Evolutionary conservation across 2,797 vertebrate species (phyloP), one percentile per base, ranked within the genome.

Genomic region (Acestrorhynchus altus): DNA sequence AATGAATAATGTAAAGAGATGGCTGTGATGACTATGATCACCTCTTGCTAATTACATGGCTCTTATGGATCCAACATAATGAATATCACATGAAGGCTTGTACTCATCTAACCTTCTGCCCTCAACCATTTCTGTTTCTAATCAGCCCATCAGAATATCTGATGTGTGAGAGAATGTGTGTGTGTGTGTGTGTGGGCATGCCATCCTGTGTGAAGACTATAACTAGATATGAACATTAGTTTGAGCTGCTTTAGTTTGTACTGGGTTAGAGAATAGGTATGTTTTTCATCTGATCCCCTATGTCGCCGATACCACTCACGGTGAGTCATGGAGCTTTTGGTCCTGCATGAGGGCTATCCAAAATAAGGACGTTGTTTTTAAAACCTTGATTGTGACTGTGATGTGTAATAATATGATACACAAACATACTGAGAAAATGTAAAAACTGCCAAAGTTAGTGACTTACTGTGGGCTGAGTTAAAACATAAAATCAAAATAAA

Each of bases 61-160:
- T 49, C 28, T 80, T 74, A 52, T 68, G 28, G 68, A 61, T 46
- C 22, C 20, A 42, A 28, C 78, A 73, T 77, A 71, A 83, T 80
- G 74, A 83, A 70, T 71, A 56, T 60, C 66, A 80, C 47, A 65
- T 26, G 52, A 46, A 72, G 28, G 73, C 31, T 54, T 78, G 35
- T 72, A 73, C 46, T 60, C 42, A 72, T 71, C 74, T 79, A 39
- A 68, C 76, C 72, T 76, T 71, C 74, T 79, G 44, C 67, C 76
- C 72, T 76, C 18, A 47, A 16, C 1, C 52, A 57, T 76, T 78
- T 77, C 52, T 40, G 76, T 78, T 82, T 78, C 77, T 20, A 63
- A 46, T 71, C 12, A 46, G 57, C 59, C 56, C 72, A 39, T 28
- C 42, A 39, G 51, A 28, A 67, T 42, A 16, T 22, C 16, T 15